Evolutionary conservation across 1,140 invertebrate species (phyloP).

Genomic region (Frieseomelitta varia): DNA sequence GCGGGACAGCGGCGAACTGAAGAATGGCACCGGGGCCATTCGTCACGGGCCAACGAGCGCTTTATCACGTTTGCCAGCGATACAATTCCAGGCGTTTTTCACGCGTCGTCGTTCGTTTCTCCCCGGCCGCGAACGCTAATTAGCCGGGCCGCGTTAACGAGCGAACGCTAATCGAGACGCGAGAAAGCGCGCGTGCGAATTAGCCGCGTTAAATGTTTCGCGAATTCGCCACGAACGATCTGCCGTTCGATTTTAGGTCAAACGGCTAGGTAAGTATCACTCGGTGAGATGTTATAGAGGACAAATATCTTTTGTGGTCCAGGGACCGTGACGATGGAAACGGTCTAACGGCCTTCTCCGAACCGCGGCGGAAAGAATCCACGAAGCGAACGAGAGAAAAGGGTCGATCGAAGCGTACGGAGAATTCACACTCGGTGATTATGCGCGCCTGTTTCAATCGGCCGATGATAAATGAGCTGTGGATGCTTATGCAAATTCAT

Average conservation of each 20-base stretch:
- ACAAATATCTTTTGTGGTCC: constrained; percentile 52
- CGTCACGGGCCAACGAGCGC: neutral
- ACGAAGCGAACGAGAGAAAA: constrained; percentile 22
- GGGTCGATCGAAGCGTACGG: neutral
- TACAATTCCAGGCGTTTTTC: constrained; percentile 24
- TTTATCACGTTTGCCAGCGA: neutral
- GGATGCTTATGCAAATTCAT: neutral
- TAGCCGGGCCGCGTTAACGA: constrained; percentile 24
- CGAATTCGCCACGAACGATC: constrained; percentile 1
- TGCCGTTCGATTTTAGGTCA: constrained; percentile 43
- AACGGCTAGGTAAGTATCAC: neutral
- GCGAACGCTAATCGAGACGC: constrained; percentile 27
- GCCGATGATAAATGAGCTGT: neutral
- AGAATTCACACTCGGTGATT: neutral
- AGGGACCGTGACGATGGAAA: constrained; percentile 61
- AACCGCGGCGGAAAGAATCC: neutral
- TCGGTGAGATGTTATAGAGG: constrained; percentile 15
- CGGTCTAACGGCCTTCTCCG: constrained; percentile 49
- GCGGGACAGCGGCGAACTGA: too few relatives aligned
- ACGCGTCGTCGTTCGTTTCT: neutral
- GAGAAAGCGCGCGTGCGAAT: constrained; percentile 52
- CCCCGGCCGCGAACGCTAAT: neutral
- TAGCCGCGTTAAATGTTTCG: neutral
- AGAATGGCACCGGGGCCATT: neutral
- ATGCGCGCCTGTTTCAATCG: neutral